Percentiles rank a stretch among this genome's conserved stretches.
These are phyloP conservation scores for Simalia tracyae DNA, from an alignment of 2,797 vertebrate genomes.

Conservation along the genomic window DNA sequence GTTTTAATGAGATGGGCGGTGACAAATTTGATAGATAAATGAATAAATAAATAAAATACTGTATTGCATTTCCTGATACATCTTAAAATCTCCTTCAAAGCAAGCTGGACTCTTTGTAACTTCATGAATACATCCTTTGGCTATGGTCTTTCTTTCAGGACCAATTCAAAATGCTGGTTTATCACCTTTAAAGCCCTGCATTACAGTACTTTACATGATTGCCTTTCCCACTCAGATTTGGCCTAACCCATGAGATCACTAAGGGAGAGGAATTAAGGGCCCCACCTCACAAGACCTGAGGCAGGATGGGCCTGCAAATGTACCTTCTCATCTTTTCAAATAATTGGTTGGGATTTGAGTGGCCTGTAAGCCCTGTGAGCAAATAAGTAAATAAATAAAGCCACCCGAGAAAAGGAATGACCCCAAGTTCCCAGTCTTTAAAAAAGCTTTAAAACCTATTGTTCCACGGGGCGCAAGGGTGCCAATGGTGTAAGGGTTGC, in stretches of 20 bases:
- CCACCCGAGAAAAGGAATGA: neutral
- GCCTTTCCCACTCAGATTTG: neutral
- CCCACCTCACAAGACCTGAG: neutral
- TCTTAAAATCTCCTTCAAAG: neutral
- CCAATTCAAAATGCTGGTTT: neutral
- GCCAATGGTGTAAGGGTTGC: neutral
- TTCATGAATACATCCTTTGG: neutral
- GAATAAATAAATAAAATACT: neutral
- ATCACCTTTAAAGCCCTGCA: neutral
- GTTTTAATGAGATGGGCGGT: no score
- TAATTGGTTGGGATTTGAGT: neutral
- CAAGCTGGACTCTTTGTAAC: neutral
- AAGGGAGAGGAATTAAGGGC: neutral
- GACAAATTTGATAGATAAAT: no score
- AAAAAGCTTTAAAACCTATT: neutral
- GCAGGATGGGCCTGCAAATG: neutral
- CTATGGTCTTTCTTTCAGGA: neutral
- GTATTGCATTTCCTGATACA: neutral
- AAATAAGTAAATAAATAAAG: neutral
- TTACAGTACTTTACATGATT: neutral
- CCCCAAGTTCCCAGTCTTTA: neutral
- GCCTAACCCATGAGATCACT: neutral
- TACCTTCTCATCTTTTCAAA: neutral
- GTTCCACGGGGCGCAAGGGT: neutral
- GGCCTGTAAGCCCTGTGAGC: neutral